phyloP scores from a whole-genome alignment of 2,113 vertebrate genomes.

The Carettochelys insculpta region DNA sequence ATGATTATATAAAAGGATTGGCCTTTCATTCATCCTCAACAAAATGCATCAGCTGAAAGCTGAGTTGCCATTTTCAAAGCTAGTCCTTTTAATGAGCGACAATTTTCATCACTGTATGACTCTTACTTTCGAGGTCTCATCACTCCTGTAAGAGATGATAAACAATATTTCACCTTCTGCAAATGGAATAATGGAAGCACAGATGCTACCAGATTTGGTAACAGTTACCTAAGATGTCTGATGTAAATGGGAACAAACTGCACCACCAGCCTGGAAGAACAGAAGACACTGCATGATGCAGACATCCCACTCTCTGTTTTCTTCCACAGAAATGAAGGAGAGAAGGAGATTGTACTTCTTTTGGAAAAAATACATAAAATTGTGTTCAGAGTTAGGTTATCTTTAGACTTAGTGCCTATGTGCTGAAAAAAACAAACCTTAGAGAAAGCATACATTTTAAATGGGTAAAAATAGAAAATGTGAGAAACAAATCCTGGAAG shows the following conservation, averaged over 20 bases:
- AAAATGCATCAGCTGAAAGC: too few species aligned
- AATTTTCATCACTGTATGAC: background rate
- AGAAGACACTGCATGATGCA: background rate
- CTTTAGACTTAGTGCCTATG: background rate
- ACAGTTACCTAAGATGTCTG: background rate
- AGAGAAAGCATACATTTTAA: background rate
- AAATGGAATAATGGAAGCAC: background rate
- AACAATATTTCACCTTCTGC: background rate
- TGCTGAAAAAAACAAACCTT: background rate
- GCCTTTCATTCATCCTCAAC: too few species aligned
- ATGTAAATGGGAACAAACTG: background rate
- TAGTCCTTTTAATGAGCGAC: background rate
- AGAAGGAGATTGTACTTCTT: background rate
- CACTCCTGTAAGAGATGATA: background rate
- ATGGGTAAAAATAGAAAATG: too few species aligned
- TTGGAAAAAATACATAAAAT: background rate
- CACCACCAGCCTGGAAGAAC: background rate
- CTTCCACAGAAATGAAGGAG: background rate
- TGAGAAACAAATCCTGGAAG: too few species aligned
- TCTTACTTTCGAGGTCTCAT: background rate
- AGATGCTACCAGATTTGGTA: background rate
- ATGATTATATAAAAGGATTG: too few species aligned
- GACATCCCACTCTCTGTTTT: background rate
- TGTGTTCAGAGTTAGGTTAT: background rate
- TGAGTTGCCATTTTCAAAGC: background rate